Conservation (phyloP, 2,888 invertebrate species). For the Acrocera orbiculus region DNA sequence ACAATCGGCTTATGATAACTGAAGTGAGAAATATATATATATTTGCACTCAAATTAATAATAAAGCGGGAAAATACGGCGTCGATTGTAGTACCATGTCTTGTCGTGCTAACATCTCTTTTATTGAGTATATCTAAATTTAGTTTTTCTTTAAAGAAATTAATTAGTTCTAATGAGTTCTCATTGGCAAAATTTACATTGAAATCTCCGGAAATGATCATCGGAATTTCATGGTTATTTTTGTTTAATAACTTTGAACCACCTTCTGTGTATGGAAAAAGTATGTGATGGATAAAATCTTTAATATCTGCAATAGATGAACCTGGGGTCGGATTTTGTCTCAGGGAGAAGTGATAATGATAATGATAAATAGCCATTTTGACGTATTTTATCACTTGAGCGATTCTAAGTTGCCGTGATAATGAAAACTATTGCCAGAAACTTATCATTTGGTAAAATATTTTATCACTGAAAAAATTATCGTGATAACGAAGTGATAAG, state of each 20-base stretch:
- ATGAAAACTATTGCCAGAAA: no score
- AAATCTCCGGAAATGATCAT: slow-evolving; percentile 11
- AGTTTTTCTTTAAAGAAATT: slow-evolving; percentile 9
- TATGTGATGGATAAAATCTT: no score
- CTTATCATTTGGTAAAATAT: no score
- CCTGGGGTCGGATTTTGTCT: no score
- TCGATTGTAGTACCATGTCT: slow-evolving; percentile 11
- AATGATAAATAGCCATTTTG: no score
- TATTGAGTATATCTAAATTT: no score
- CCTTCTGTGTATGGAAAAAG: slow-evolving; percentile 12
- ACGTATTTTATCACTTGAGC: no score
- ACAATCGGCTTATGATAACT: slow-evolving; percentile 12
- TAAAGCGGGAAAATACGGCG: slow-evolving; percentile 9
- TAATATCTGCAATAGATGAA: no score
- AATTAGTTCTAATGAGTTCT: slow-evolving; percentile 11
- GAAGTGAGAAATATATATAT: slow-evolving; percentile 7
- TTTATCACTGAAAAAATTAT: no score
- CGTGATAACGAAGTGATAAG: no score
- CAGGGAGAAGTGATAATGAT: no score
- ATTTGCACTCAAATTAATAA: slow-evolving; percentile 6
- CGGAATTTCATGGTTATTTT: slow-evolving; percentile 10
- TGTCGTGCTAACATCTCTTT: slow-evolving; percentile 8
- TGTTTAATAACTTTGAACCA: slow-evolving; percentile 10
- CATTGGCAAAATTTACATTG: slow-evolving; percentile 11
- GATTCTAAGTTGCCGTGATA: no score